A percentile compares a stretch with the other conserved stretches of the same genome.
These are phyloP conservation scores for Phyllopteryx taeniolatus DNA, from an alignment of 2,113 vertebrate genomes.

Conservation along the genomic window DNA sequence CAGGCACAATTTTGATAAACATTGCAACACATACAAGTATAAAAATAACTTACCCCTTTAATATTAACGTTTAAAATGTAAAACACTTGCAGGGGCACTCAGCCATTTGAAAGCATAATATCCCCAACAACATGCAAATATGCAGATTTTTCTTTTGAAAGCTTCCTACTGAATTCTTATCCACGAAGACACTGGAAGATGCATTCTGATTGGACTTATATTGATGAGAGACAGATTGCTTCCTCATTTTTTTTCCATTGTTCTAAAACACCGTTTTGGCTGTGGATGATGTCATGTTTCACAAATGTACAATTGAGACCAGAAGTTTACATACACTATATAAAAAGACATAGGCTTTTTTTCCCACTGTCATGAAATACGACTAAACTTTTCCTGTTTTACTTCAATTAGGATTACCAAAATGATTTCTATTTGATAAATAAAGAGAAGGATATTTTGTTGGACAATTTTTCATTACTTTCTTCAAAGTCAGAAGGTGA, in stretches of 20 bases:
- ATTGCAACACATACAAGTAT: neutral
- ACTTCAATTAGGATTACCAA: no score
- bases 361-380: no score
- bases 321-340: no score
- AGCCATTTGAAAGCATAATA: neutral
- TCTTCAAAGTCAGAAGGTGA: no score
- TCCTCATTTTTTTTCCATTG: neutral
- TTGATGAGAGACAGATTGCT: neutral
- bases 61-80: neutral
- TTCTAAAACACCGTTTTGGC: neutral
- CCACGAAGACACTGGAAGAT: neutral
- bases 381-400: no score
- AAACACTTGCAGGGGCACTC: neutral
- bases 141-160: neutral
- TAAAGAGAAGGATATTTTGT: no score
- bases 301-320: neutral
- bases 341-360: no score
- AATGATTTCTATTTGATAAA: no score
- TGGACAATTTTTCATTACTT: no score
- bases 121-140: neutral
- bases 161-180: neutral
- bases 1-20: neutral
- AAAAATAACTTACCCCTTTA: neutral
- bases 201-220: neutral
- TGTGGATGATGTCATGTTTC: neutral